Percentiles rank a stretch among this genome's conserved stretches.
Conservation (phyloP, 2,113 vertebrate genomes). For the Platysternon megacephalum region DNA sequence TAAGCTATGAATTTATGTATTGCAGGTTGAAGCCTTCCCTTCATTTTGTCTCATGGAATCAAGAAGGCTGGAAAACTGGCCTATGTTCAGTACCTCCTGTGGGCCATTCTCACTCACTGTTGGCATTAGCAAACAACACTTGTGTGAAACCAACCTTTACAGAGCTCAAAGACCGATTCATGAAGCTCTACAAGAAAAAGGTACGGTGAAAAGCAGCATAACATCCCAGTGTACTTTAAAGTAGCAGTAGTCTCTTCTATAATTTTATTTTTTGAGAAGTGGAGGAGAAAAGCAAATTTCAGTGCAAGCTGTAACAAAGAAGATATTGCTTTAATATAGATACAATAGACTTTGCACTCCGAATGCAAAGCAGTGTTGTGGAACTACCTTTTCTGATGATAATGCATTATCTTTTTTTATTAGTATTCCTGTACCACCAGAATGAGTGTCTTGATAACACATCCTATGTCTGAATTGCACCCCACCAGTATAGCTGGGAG, state of each 20-base stretch:
- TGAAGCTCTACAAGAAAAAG: constrained; percentile 93
- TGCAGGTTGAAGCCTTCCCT: constrained; percentile 89
- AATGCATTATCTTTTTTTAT: background rate
- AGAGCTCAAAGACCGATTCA: constrained; percentile 89
- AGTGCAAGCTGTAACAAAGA: background rate
- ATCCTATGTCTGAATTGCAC: background rate
- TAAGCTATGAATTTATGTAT: constrained; percentile 43
- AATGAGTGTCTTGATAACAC: background rate
- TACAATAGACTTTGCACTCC: too few species aligned
- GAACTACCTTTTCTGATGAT: background rate
- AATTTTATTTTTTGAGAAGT: background rate
- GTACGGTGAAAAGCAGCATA: constrained; percentile 64
- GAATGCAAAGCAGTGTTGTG: background rate
- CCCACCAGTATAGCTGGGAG: background rate
- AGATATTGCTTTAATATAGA: background rate
- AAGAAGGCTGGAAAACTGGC: constrained; percentile 97
- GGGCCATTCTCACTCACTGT: constrained; percentile 89
- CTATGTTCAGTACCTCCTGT: constrained; percentile 95
- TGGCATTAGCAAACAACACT: constrained; percentile 95
- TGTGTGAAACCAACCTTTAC: constrained; percentile 90
- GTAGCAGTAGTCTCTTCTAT: background rate
- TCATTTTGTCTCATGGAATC: constrained; percentile 95
- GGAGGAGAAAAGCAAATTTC: background rate
- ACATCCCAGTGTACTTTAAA: background rate
- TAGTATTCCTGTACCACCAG: background rate